These are phyloP conservation scores for Theonella swinhoei DNA, from an alignment of 37 sponge, comb jelly and placozoan species.

Conservation along the genomic window DNA sequence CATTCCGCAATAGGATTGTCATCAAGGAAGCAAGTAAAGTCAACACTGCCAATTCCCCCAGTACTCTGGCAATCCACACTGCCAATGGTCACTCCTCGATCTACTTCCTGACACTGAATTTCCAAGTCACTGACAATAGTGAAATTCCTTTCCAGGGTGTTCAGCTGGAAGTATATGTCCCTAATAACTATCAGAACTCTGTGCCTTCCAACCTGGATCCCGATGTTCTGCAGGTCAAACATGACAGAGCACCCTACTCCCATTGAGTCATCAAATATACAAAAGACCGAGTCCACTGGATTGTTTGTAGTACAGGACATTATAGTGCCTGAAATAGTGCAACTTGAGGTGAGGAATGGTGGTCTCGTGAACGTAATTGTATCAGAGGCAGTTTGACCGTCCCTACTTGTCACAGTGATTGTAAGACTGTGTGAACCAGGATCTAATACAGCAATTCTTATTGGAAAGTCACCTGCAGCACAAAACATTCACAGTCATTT, in stretches of 20 bases:
- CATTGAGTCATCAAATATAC: neutral
- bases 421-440: neutral
- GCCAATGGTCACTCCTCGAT: neutral
- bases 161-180: neutral
- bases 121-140: neutral
- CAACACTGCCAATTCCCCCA: neutral
- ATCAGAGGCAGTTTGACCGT: neutral
- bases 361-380: neutral
- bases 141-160: neutral
- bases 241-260: neutral
- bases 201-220: neutral
- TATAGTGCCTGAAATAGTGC: neutral
- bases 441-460: neutral
- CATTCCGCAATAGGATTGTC: neutral
- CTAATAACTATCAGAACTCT: neutral
- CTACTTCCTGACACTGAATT: neutral
- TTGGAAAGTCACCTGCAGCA: neutral
- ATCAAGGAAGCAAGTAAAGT: neutral
- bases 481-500: neutral
- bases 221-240: neutral
- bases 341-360: neutral
- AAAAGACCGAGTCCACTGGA: neutral
- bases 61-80: neutral
- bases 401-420: neutral
- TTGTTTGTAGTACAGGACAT: neutral